Conservation (phyloP, 2,113 vertebrate species). For the crab-eating macaque (Macaca fascicularis) region DNA sequence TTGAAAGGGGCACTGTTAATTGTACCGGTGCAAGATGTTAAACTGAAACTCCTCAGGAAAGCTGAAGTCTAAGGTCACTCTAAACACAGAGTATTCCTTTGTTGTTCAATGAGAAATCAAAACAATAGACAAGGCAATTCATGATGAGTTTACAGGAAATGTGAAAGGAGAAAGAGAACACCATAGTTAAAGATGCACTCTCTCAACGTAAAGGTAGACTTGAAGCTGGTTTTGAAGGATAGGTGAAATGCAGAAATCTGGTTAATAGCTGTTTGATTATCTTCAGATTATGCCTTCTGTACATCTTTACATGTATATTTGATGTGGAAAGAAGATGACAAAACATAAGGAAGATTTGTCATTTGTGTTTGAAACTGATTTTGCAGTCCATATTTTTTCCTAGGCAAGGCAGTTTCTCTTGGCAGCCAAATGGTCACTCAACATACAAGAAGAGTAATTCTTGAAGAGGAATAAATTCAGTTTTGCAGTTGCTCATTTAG, state of each 20-base stretch:
- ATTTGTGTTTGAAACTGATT: background rate
- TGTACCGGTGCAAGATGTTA: background rate
- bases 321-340: background rate
- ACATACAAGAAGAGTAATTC: background rate
- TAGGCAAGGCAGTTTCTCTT: background rate
- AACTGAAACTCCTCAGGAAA: background rate
- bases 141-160: background rate
- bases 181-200: background rate
- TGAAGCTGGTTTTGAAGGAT: background rate
- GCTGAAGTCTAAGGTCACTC: background rate
- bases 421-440: background rate
- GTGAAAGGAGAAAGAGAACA: background rate
- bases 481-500: background rate
- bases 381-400: background rate
- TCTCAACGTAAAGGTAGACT: background rate
- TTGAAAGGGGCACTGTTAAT: background rate
- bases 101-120: background rate
- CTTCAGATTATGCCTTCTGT: background rate
- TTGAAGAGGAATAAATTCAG: background rate
- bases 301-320: background rate
- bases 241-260: background rate
- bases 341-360: background rate
- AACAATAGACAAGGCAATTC: background rate
- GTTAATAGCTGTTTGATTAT: background rate
- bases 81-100: background rate